Evolutionary conservation across 1,140 invertebrate genomes (phyloP).

Genomic region (Telenomus remus): DNA sequence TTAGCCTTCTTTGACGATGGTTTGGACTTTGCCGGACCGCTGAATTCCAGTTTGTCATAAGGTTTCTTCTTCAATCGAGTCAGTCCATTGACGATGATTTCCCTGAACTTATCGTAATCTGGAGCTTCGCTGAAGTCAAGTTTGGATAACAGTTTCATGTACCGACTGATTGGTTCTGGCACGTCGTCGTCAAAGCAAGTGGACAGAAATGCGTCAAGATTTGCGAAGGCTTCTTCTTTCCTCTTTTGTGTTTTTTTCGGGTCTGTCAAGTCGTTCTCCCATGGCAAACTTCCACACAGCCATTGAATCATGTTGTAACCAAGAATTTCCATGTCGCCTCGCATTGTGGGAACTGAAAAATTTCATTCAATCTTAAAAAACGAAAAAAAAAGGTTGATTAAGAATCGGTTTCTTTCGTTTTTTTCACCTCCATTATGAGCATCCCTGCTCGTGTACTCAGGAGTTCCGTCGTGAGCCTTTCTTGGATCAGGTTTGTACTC

Average conservation of each 20-base stretch:
- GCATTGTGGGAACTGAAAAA: constrained; percentile 83
- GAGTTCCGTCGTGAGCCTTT: constrained; percentile 95
- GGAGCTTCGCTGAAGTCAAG: constrained; percentile 68
- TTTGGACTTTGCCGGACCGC: constrained; percentile 3
- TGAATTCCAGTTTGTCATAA: constrained; percentile 68
- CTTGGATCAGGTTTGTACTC: constrained; percentile 91
- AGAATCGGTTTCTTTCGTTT: no score
- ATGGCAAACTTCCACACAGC: constrained; percentile 88
- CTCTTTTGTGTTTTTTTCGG: constrained; percentile 81
- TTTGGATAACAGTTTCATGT: constrained; percentile 58
- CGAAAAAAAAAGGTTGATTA: background rate
- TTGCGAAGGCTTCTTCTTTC: constrained; percentile 83
- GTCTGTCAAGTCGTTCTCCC: constrained; percentile 83
- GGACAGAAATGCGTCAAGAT: constrained; percentile 78
- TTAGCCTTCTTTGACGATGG: constrained; percentile 40
- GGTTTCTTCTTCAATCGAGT: constrained; percentile 63
- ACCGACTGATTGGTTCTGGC: constrained; percentile 70
- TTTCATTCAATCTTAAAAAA: constrained; percentile 3
- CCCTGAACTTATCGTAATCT: constrained; percentile 68
- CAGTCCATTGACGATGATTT: constrained; percentile 65
- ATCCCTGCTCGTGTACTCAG: constrained; percentile 95
- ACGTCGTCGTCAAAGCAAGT: constrained; percentile 77
- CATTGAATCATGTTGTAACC: constrained; percentile 95
- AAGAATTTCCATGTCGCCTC: constrained; percentile 94
- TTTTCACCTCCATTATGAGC: constrained; percentile 90